Conservation (phyloP, 1,140 invertebrate genomes). For the Rhopalosiphum maidis region DNA sequence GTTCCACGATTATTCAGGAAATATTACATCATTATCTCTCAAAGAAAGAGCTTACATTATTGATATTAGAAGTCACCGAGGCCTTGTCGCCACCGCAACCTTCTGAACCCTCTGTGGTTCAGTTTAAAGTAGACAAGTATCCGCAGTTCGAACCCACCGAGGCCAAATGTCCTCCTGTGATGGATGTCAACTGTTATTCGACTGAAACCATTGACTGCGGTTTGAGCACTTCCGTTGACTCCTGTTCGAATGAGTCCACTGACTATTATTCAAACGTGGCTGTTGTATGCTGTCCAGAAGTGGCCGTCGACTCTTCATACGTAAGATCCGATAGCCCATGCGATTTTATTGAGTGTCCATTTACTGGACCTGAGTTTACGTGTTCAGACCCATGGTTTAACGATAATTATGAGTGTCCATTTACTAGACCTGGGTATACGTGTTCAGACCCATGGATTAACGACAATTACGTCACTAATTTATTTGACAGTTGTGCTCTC, state of each 20-base stretch:
- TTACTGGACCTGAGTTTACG: not conserved
- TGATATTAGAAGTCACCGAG: not conserved
- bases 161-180: not conserved
- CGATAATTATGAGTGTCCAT: too few species aligned
- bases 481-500: not conserved
- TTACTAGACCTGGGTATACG: too few species aligned
- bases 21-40: not conserved
- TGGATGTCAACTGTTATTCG: not conserved
- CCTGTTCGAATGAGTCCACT: not conserved
- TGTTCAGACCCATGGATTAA: too few species aligned
- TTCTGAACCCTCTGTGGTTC: not conserved
- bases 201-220: rapidly evolving
- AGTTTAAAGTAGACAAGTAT: not conserved
- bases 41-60: not conserved
- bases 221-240: not conserved
- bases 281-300: not conserved
- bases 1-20: not conserved
- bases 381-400: too few species aligned
- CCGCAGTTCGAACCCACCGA: not conserved
- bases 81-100: not conserved
- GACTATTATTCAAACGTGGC: not conserved
- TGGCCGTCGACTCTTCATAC: not conserved
- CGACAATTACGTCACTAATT: not conserved
- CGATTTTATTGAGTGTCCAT: not conserved
- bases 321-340: not conserved